Percentiles rank a stretch among this genome's conserved stretches.
Conservation (phyloP, 2,113 vertebrate genomes). For the Zapornia atra region DNA sequence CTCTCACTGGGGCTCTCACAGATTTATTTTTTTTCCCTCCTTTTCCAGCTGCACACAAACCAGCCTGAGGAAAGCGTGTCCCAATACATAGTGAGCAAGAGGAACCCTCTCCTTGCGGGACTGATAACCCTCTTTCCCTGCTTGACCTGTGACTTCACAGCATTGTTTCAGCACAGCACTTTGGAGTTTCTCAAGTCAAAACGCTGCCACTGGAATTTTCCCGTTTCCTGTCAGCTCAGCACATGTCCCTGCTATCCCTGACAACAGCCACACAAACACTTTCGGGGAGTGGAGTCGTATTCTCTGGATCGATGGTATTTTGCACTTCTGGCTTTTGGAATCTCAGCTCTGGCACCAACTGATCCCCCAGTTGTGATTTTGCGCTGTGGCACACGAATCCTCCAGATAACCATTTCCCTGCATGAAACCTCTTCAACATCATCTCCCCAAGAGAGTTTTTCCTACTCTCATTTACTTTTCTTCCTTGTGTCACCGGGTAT, state of each 20-base stretch:
- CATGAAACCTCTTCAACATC: neutral
- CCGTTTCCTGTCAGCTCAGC: neutral
- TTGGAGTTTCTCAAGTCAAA: neutral
- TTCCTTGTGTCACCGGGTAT: neutral
- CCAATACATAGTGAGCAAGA: neutral
- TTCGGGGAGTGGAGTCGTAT: rapidly evolving
- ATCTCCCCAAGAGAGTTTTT: neutral
- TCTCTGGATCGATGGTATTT: neutral
- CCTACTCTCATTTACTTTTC: neutral
- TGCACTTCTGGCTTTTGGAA: neutral
- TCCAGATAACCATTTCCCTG: neutral
- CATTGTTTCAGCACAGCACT: neutral
- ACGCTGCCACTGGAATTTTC: neutral
- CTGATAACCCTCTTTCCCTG: neutral
- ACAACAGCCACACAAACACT: neutral
- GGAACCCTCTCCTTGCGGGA: neutral
- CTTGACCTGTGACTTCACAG: neutral
- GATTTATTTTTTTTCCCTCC: neutral
- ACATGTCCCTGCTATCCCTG: neutral
- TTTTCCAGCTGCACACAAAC: neutral
- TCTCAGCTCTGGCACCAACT: neutral
- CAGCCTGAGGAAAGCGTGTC: neutral
- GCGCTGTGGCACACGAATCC: neutral
- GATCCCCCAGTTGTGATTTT: neutral
- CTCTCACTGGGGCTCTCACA: neutral